Evolutionary conservation across 2,888 invertebrate species (phyloP).

Genomic region (Acleris laterana): DNA sequence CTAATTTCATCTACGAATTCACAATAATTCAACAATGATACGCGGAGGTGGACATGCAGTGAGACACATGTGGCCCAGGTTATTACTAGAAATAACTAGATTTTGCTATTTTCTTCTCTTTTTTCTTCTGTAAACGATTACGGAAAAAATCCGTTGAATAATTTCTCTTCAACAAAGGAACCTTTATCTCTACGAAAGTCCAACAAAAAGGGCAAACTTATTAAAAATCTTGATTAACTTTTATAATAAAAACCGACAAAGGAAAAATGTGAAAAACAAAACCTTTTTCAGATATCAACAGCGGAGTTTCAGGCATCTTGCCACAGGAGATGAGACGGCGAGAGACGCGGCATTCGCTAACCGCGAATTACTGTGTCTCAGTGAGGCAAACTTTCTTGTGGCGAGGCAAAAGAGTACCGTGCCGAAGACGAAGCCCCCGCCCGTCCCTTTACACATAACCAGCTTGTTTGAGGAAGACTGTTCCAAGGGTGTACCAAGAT

Average conservation of each 20-base stretch:
- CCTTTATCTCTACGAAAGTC: constrained; percentile 19
- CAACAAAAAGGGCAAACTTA: constrained; percentile 27
- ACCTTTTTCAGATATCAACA: constrained; percentile 29
- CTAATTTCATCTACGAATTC: constrained; percentile 7
- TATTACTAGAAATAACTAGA: constrained; percentile 3
- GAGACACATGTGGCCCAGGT: constrained; percentile 40
- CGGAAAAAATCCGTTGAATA: constrained; percentile 14
- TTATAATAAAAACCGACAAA: constrained; percentile 16
- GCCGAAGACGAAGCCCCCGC: constrained; percentile 45
- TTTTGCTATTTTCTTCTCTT: too few relatives aligned
- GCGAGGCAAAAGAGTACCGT: constrained; percentile 45
- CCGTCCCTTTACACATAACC: constrained; percentile 52
- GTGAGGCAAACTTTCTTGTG: constrained; percentile 23
- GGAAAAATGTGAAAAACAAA: constrained; percentile 9
- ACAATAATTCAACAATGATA: constrained; percentile 38
- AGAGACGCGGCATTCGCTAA: not conserved
- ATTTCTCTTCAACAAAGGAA: constrained; percentile 26
- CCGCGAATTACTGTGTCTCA: constrained; percentile 3
- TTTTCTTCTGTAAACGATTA: not conserved
- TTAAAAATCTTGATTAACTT: constrained; percentile 25
- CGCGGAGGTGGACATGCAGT: constrained; percentile 38
- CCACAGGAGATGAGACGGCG: constrained; percentile 38
- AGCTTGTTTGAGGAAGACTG: constrained; percentile 40
- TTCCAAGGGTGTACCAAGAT: constrained; percentile 53
- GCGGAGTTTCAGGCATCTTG: constrained; percentile 22